Conservation (phyloP, 2,797 vertebrate genomes). For the Hippopotamyrus pictus region DNA sequence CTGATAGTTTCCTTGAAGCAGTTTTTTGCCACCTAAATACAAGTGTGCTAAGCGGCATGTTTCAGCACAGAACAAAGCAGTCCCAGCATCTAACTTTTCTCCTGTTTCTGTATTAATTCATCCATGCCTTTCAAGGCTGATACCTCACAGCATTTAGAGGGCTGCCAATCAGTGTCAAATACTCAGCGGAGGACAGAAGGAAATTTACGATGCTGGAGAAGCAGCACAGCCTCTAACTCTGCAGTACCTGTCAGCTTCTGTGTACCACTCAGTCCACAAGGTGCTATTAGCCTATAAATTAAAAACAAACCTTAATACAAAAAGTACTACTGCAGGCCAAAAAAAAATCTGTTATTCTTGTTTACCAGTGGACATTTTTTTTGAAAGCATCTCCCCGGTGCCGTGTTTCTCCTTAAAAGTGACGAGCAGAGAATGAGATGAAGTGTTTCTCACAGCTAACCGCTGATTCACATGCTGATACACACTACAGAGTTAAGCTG, state of each 20-base stretch:
- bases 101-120: conserved; percentile 78
- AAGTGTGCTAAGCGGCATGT: conserved; percentile 77
- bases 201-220: conserved; percentile 18
- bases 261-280: background rate
- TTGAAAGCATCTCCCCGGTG: background rate
- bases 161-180: conserved; percentile 83
- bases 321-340: background rate
- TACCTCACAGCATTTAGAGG: conserved; percentile 83
- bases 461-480: background rate
- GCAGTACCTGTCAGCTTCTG: background rate
- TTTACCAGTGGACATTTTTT: background rate
- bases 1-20: conserved; percentile 63
- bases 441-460: background rate
- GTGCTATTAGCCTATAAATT: background rate
- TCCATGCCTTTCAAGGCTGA: conserved; percentile 88
- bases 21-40: conserved; percentile 54
- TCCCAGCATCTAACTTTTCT: conserved; percentile 76
- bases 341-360: background rate
- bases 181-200: conserved; percentile 56
- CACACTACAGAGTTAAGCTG: background rate
- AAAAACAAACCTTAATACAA: background rate
- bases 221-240: conserved; percentile 1
- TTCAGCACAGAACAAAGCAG: conserved; percentile 77
- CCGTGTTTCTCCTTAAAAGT: background rate
- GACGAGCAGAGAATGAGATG: background rate